phyloP scores from a whole-genome alignment of 1,140 invertebrate species.

The Stegodyphus mimosarum region DNA sequence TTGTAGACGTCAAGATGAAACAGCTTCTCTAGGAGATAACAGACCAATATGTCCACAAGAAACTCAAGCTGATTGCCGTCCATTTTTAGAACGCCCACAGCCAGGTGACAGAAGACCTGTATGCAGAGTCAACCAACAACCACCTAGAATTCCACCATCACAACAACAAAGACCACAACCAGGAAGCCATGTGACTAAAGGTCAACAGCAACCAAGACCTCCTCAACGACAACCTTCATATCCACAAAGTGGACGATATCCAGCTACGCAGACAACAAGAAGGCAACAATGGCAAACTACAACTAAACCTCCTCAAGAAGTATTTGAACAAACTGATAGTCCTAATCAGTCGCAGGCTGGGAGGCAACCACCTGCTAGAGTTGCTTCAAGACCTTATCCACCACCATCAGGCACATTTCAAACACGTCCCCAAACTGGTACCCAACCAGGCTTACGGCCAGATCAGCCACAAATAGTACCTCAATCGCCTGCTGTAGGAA shows the following conservation, averaged over 20 bases:
- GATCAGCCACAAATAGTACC: background rate
- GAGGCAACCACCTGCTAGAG: background rate
- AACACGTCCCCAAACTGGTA: background rate
- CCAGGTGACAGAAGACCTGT: constrained; percentile 44
- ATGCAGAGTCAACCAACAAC: constrained; percentile 27
- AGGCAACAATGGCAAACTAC: background rate
- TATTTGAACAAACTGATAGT: background rate
- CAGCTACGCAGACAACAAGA: constrained; percentile 31
- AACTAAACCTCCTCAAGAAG: background rate
- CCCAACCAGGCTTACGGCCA: background rate
- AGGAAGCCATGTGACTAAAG: background rate
- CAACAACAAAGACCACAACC: constrained; percentile 1
- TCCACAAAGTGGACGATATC: background rate
- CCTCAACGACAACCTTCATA: background rate
- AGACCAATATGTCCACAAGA: constrained; percentile 32
- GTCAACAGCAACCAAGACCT: background rate
- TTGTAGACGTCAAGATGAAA: constrained; percentile 8
- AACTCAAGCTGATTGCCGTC: constrained; percentile 7
- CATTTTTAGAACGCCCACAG: constrained; percentile 27
- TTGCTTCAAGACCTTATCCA: background rate
- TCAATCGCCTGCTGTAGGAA: background rate
- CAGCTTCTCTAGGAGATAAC: constrained; percentile 8
- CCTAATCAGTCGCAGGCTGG: background rate
- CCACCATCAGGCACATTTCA: background rate
- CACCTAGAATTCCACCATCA: background rate